These are phyloP conservation scores for Mamestra brassicae DNA, from an alignment of 2,888 invertebrate species.

Conservation along the genomic window DNA sequence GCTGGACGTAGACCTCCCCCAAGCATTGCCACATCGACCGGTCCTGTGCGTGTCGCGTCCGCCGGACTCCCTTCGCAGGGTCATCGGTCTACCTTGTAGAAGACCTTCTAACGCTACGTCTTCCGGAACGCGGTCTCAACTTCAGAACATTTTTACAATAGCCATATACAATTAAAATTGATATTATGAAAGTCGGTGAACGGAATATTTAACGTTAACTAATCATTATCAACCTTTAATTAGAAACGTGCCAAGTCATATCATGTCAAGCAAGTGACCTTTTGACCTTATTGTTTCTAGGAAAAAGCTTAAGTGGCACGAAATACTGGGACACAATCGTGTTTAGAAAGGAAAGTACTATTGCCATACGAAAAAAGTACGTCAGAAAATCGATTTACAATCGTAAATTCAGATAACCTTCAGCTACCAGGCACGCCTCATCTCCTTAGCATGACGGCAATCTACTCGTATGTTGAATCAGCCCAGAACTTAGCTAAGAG, in stretches of 20 bases:
- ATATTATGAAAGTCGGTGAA: not conserved
- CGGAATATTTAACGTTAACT: not conserved
- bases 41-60: not conserved
- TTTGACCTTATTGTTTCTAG: not conserved
- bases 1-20: too few species aligned
- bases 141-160: not conserved
- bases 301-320: not conserved
- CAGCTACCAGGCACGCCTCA: not conserved
- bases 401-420: not conserved
- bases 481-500: too few species aligned
- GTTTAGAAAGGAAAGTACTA: not conserved
- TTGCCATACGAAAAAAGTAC: not conserved
- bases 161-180: not conserved
- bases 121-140: not conserved
- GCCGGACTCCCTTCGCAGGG: too few species aligned
- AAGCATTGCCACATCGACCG: not conserved
- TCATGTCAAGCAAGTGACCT: not conserved
- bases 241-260: not conserved
- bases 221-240: not conserved
- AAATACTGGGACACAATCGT: not conserved
- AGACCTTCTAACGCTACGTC: not conserved
- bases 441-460: too few species aligned
- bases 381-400: too few species aligned
- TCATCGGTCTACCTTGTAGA: not conserved
- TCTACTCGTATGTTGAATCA: too few species aligned